Evolutionary conservation across 2,888 invertebrate genomes (phyloP).

Genomic region (Tetramorium bicarinatum): DNA sequence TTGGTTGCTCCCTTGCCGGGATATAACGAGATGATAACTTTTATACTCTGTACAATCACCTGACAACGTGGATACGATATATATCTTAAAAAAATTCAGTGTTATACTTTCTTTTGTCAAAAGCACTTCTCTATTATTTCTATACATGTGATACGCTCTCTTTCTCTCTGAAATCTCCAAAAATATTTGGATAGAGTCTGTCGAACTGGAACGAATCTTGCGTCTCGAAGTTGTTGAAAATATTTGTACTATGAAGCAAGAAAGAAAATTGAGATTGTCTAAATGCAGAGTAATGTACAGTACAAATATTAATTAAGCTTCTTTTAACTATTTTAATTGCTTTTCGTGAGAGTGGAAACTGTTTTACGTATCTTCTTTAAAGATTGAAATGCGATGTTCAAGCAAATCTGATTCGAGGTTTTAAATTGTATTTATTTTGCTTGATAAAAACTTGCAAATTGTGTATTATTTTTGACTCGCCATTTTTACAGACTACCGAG

Average conservation of each 20-base stretch:
- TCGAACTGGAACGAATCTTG: slow-evolving; percentile 22
- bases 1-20: slow-evolving; percentile 16
- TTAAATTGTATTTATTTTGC: background rate
- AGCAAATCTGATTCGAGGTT: background rate
- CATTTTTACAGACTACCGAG: background rate
- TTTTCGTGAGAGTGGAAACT: background rate
- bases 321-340: background rate
- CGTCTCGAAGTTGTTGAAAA: background rate
- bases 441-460: background rate
- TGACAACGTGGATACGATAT: slow-evolving; percentile 12
- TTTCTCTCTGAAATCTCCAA: background rate
- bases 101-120: slow-evolving; percentile 45
- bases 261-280: slow-evolving; percentile 3
- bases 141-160: slow-evolving; percentile 9
- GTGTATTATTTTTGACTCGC: background rate
- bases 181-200: slow-evolving; percentile 12
- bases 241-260: background rate
- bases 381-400: background rate
- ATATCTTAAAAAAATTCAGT: slow-evolving; percentile 47
- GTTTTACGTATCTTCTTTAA: background rate
- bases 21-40: slow-evolving; percentile 26
- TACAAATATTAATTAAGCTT: background rate
- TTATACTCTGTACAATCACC: slow-evolving; percentile 20
- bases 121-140: slow-evolving; percentile 37
- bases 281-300: background rate